These are phyloP conservation scores for Eudasyphora cyanicolor DNA, from an alignment of 2,888 invertebrate genomes.

Conservation along the genomic window DNA sequence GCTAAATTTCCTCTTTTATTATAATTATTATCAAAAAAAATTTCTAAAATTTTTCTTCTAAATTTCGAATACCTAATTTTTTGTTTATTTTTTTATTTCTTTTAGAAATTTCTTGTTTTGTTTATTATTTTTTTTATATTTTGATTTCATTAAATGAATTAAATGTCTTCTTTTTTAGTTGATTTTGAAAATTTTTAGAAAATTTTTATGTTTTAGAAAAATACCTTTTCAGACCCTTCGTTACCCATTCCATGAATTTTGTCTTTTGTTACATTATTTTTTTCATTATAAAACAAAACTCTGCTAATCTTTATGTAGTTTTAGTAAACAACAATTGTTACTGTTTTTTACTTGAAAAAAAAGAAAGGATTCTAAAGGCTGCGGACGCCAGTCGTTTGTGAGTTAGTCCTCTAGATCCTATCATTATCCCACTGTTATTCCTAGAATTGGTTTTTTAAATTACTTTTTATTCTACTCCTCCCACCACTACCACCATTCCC, in stretches of 20 bases:
- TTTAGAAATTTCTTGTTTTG: slow-evolving; percentile 29
- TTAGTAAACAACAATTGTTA: slow-evolving; percentile 53
- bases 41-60: slow-evolving; percentile 58
- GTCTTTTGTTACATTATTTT: background rate
- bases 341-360: slow-evolving; percentile 33
- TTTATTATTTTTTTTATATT: slow-evolving; percentile 26
- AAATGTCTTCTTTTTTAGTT: slow-evolving; percentile 42
- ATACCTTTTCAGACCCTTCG: slow-evolving; percentile 15
- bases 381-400: background rate
- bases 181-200: slow-evolving; percentile 31
- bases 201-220: slow-evolving; percentile 46
- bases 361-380: background rate
- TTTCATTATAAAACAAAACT: slow-evolving; percentile 2
- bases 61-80: slow-evolving; percentile 38
- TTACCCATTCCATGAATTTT: slow-evolving; percentile 50
- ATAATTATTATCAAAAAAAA: slow-evolving; percentile 40
- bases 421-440: slow-evolving; percentile 47
- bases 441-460: slow-evolving; percentile 18
- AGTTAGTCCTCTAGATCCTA: background rate
- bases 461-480: background rate
- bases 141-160: slow-evolving; percentile 60
- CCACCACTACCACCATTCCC: no score
- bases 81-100: slow-evolving; percentile 43
- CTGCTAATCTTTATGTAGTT: slow-evolving; percentile 46
- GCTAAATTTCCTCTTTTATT: slow-evolving; percentile 11